Evolutionary conservation across 1,140 invertebrate species (phyloP), one percentile per base, ranked within the genome.

Genomic region (Belonocnema kinseyi): DNA sequence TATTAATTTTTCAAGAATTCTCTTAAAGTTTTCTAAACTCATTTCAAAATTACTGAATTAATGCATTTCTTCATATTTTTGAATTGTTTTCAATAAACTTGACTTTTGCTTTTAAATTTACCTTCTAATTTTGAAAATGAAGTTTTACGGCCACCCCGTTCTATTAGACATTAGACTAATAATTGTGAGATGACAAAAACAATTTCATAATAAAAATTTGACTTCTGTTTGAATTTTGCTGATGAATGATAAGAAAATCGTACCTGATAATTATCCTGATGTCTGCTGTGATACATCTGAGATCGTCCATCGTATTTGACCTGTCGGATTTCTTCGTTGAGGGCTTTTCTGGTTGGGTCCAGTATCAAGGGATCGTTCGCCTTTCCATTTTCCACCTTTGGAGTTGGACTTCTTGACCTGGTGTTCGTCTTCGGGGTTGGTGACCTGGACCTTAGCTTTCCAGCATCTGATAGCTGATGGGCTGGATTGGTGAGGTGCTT

Each of bases 351-450:
- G 12, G 82, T 76, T 54, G 86, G 80, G 21, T 87, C 85, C 17
- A 80, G 26, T 26, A 19, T 80, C 72, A 52, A 72, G 16, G 72
- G 17, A 3, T 74, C 88, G 80, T 3, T 86, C 40, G 10, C 91
- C 85, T 52, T 85, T 83, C 77, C 10, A 88, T 88, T 17, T 86
- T 93, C 50, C 86, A 86, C 11, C 50, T 85, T 88, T 50, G 77
- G 78, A 2, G 86, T 86, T 10, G 88, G 88, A 17, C 86, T 88
- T 76, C 78, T 82, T 13, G 85, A 83, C 73, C 87, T 77, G 10
- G 81, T 21, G 54, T 72, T 84, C 12, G 85, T 79, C 78, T 88
- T 90, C 11, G 88, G 88, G 13, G 88, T 92, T 85, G 81, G 72
- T 82, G 85, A 54, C 79, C 72, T 40, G 75, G 85, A 76, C 80